Base-by-base conservation (phyloP, 2,113 vertebrate genomes). In the Antennarius striatus region DNA sequence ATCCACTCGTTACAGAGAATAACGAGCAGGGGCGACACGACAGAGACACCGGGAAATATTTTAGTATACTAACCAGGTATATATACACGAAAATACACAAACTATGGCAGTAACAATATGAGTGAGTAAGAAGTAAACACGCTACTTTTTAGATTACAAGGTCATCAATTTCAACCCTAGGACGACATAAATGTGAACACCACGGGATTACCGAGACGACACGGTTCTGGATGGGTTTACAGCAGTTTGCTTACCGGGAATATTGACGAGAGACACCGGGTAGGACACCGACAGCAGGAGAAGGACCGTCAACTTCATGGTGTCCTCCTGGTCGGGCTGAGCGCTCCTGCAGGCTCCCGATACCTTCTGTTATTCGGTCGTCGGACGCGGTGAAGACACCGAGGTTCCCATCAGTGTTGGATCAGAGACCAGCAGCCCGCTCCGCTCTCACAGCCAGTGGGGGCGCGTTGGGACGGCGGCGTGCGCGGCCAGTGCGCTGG, bases 241-340 rank as follows among this genome's bases (percentile, higher is more conserved):
- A 13, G 28, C 6, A 52, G 57, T 73, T 74, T 68, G 56, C 89
- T 88, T 82, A 91, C 87, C 87, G 12, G 56, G 36, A n/a, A 68
- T 70, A 45, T 62, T 73, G 57, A 74, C 66, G 32, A 69, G 22
- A 49, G 39, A 62, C 42, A 51, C 60, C 57, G 75, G 63, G 36
- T 56, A 82, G 63, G 52, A 80, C 58, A 59, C 52, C 30, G 63
- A 69, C 56, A 78, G 6, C 54, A 86, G 29, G 56, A 85, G 45
- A 61, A 71, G 50, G 40, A 73, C 66, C 49, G 47, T 3, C 64
- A 86, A 87, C 83, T 89, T 89, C 90, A 88, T 89, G 42, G 17
- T 73, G 70, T 79, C 52, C 71, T 80, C 57, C 62, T 15, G 73
- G n/a, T 87, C 55, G 60, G 10, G 13, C 22, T 6, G 63, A 10